Evolutionary conservation across 2,113 vertebrate genomes (phyloP).

Genomic region (Cyphomyrus discorhynchus): DNA sequence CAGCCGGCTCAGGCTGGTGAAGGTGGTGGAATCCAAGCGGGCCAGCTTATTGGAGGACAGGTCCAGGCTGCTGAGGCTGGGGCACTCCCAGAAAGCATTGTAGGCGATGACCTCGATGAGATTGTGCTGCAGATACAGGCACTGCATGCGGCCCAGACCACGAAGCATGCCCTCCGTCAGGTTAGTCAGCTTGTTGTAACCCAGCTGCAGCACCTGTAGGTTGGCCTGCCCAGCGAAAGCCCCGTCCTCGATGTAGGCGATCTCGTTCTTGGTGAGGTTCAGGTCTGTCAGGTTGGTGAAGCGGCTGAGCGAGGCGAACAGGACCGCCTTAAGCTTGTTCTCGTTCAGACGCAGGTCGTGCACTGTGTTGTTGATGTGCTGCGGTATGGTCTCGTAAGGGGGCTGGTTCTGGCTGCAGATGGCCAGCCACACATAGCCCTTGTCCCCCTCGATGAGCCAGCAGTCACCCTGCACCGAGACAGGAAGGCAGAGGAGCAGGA

Average conservation of each 20-base stretch:
- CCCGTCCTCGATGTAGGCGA: conserved; percentile 92
- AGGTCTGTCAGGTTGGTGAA: conserved; percentile 96
- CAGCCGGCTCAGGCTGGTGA: conserved; percentile 75
- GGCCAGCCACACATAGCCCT: conserved; percentile 96
- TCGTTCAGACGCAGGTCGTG: conserved; percentile 91
- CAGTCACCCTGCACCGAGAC: conserved; percentile 71
- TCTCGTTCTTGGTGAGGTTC: conserved; percentile 97
- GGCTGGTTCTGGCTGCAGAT: conserved; percentile 99
- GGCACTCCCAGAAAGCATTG: conserved; percentile 88
- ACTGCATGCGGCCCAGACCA: conserved; percentile 85
- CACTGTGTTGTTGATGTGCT: conserved; percentile 98
- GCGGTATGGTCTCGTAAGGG: conserved; percentile 92
- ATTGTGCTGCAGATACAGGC: conserved; percentile 95
- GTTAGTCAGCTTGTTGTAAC: conserved; percentile 93
- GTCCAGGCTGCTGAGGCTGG: conserved; percentile 91
- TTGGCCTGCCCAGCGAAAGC: conserved; percentile 91
- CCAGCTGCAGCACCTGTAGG: conserved; percentile 90
- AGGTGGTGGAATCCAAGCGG: conserved; percentile 82
- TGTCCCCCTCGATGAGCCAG: conserved; percentile 97
- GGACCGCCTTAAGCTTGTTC: conserved; percentile 92
- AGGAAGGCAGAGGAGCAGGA: conserved; percentile 61
- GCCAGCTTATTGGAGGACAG: conserved; percentile 93
- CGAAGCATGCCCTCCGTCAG: conserved; percentile 93
- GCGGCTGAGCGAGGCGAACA: conserved; percentile 87
- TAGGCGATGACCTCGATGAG: conserved; percentile 87